These are phyloP conservation scores for Dicycla oo DNA, from an alignment of 2,888 invertebrate genomes.

Conservation along the genomic window DNA sequence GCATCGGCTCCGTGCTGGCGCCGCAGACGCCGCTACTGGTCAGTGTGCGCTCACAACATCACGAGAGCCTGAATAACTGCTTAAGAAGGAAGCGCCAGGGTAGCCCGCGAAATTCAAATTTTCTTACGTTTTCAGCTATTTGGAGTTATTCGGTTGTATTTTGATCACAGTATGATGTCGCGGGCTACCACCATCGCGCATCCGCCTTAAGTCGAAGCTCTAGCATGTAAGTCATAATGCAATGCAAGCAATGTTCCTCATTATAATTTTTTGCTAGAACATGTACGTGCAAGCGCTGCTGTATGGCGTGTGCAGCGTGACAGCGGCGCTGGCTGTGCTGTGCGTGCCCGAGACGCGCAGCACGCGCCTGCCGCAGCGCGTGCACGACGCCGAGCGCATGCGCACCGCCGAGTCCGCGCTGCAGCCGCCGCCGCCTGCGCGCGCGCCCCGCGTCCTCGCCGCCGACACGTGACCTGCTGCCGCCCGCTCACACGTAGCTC, in stretches of 20 bases:
- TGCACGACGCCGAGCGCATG: constrained; percentile 85
- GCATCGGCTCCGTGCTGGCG: constrained; percentile 92
- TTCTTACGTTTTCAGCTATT: not conserved
- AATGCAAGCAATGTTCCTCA: not conserved
- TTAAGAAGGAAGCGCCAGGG: not conserved
- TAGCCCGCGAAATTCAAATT: not conserved
- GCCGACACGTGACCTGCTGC: constrained; percentile 62
- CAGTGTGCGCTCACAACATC: constrained; percentile 49
- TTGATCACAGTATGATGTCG: not conserved
- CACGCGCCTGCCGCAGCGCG: constrained; percentile 88
- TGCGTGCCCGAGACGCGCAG: constrained; percentile 91
- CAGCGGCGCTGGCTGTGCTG: constrained; percentile 89
- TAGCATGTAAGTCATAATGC: not conserved
- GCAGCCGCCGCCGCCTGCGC: constrained; percentile 35
- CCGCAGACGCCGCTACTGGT: constrained; percentile 93
- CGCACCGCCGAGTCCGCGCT: constrained; percentile 44
- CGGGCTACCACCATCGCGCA: not conserved
- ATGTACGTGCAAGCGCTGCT: constrained; percentile 82
- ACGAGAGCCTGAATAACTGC: not conserved
- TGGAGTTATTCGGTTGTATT: not conserved
- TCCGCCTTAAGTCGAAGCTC: not conserved
- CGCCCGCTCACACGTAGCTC: not conserved
- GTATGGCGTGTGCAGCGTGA: constrained; percentile 82
- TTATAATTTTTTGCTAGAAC: constrained; percentile 69
- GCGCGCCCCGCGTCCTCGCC: constrained; percentile 27